Conservation (phyloP, 2,888 invertebrate species). For the Leucozona laternaria region DNA sequence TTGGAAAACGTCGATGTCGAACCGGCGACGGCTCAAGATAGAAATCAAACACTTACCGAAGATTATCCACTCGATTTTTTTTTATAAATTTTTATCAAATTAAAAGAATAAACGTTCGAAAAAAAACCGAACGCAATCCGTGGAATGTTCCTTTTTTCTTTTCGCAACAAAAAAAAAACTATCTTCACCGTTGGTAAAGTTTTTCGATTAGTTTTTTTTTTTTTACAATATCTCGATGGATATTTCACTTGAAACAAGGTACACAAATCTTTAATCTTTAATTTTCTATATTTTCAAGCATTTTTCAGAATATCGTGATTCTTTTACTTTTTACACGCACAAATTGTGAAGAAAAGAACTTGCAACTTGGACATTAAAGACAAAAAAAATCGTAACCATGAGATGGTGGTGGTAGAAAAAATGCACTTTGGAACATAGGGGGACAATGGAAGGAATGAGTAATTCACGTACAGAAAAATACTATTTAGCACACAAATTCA, state of each 20-base stretch:
- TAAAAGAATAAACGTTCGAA: slow-evolving; percentile 21
- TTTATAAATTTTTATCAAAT: slow-evolving; percentile 28
- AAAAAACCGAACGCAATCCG: slow-evolving; percentile 34
- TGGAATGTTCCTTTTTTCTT: slow-evolving; percentile 53
- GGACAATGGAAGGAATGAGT: slow-evolving; percentile 60
- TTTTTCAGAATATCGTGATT: slow-evolving; percentile 8
- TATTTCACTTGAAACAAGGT: slow-evolving; percentile 7
- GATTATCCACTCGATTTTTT: slow-evolving; percentile 4
- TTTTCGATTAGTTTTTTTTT: slow-evolving; percentile 7
- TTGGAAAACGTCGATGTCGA: slow-evolving; percentile 16
- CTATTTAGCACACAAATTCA: slow-evolving; percentile 30
- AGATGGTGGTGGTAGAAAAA: slow-evolving; percentile 55
- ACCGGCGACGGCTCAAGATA: slow-evolving; percentile 52
- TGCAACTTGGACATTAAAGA: slow-evolving; percentile 30
- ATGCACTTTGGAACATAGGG: slow-evolving; percentile 72
- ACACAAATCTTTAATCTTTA: neutral
- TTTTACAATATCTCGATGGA: neutral
- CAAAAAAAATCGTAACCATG: slow-evolving; percentile 7
- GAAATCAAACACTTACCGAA: slow-evolving; percentile 18
- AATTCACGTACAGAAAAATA: slow-evolving; percentile 43
- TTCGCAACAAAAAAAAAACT: slow-evolving; percentile 34
- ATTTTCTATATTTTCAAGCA: neutral
- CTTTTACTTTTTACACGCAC: slow-evolving; percentile 43
- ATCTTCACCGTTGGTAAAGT: neutral
- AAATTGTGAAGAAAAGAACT: slow-evolving; percentile 45